Base-by-base conservation (phyloP, 2,797 vertebrate species). In the Sebastes taczanowskii region DNA sequence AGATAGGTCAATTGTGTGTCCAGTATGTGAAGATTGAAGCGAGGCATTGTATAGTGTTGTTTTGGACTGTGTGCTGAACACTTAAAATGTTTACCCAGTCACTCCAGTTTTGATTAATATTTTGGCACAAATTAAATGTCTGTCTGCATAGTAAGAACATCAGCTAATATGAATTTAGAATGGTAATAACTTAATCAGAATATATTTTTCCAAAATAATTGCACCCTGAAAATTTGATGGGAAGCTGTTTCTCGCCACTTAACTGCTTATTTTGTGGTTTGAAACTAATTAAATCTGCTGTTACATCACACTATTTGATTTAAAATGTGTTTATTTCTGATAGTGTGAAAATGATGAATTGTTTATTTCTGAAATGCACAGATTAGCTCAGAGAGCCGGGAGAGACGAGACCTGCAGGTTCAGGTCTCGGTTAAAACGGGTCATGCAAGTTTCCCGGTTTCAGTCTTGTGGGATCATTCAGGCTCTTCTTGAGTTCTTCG, bases 401-500 rank as follows among this genome's bases (percentile, higher is more conserved):
- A 62, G 62, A 74, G 53, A 34, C 20, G 61, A 65, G 29, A 56
- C 66, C 61, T 68, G 60, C 32, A 5, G 72, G 72, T 72, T 84
- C 80, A 77, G 49, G 42, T 71, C 30, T 46, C 7, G 35, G 74
- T 80, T 85, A 69, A 86, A 87, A 68, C 70, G 7, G 78, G 82
- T 86, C 62, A 62, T 64, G 22, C 29, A 20, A 52, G 61, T 82
- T 80, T 76, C 70, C 55, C 27, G 62, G 62, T 85, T 80, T 46
- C 75, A 46, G 53, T 88, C 87, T 85, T 82, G 49, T 64, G 79
- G 86, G 89, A 89, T 90, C 85, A 77, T 86, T 87, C 82, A 84
- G 78, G 71, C 84, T 88, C 85, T 80, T 92, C 85, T 84, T 69
- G 69, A 92, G 81, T 87, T 88, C 86, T 92, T 85, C 20, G 79